Conservation (phyloP, 2,797 vertebrate genomes). For the Monodelphis domestica region DNA sequence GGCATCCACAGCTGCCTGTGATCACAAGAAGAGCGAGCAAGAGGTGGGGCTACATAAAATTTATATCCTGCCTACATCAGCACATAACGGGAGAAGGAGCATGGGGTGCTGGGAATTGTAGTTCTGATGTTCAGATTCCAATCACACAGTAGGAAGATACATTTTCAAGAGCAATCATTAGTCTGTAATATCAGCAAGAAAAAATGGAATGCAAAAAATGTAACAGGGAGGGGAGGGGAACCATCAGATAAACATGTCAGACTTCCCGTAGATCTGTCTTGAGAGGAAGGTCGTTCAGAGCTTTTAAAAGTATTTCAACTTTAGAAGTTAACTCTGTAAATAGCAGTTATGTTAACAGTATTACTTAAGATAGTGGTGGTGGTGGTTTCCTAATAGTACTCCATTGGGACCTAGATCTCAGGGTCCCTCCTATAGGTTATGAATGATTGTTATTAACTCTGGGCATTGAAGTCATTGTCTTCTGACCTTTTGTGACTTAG, state of each 20-base stretch:
- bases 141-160: too few relatives aligned
- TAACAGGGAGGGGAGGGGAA: not conserved
- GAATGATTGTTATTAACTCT: not conserved
- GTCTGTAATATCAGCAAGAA: not conserved
- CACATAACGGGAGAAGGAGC: too few relatives aligned
- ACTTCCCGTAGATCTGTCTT: not conserved
- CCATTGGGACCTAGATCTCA: not conserved
- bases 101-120: too few relatives aligned
- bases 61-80: too few relatives aligned
- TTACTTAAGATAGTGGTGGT: not conserved
- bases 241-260: not conserved
- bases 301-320: not conserved
- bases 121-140: too few relatives aligned
- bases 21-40: too few relatives aligned
- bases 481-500: not conserved
- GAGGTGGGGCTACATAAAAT: too few relatives aligned
- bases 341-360: not conserved
- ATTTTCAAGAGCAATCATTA: not conserved
- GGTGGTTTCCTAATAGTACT: not conserved
- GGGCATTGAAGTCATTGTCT: not conserved
- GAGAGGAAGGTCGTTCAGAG: not conserved
- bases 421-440: not conserved
- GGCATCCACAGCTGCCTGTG: too few relatives aligned
- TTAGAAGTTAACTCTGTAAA: not conserved
- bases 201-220: not conserved